phyloP scores from a whole-genome alignment of 1,140 invertebrate species.

The Phortica variegata region DNA sequence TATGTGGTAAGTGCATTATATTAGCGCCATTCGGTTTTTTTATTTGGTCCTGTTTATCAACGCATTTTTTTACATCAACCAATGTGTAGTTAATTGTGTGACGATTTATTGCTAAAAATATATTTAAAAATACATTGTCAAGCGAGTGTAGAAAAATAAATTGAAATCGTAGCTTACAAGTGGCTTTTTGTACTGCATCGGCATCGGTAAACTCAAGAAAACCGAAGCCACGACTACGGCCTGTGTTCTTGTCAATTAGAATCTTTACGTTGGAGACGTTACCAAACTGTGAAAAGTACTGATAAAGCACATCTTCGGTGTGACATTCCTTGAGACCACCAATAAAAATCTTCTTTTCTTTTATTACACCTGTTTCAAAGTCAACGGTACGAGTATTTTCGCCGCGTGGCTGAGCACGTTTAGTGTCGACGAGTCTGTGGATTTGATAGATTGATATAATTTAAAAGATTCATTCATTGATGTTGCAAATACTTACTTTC shows the following conservation, averaged over 20 bases:
- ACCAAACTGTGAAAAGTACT: slow-evolving; percentile 85
- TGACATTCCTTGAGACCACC: slow-evolving; percentile 88
- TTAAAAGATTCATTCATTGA: not conserved
- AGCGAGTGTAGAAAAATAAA: slow-evolving; percentile 18
- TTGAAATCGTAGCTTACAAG: slow-evolving; percentile 21
- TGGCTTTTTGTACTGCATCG: slow-evolving; percentile 91
- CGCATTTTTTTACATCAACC: slow-evolving; percentile 78
- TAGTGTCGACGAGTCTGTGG: slow-evolving; percentile 87
- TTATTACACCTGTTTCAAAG: slow-evolving; percentile 67
- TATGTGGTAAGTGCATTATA: not conserved
- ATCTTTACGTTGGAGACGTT: slow-evolving; percentile 79
- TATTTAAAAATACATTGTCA: not conserved
- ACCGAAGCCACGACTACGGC: slow-evolving; percentile 89
- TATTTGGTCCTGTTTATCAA: slow-evolving; percentile 66
- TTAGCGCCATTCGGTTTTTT: slow-evolving; percentile 21
- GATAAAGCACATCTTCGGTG: slow-evolving; percentile 78
- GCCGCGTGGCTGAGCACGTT: slow-evolving; percentile 90
- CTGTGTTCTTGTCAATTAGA: slow-evolving; percentile 85
- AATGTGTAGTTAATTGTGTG: slow-evolving; percentile 73
- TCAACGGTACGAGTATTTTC: slow-evolving; percentile 85
- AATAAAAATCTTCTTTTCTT: slow-evolving; percentile 93
- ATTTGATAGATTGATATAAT: not conserved
- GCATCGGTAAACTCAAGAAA: slow-evolving; percentile 96
- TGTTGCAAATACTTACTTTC: slow-evolving; percentile 58
- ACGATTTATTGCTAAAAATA: slow-evolving; percentile 8